These are phyloP conservation scores for Zaprionus camerounensis DNA, from an alignment of 1,140 invertebrate species.

Conservation along the genomic window DNA sequence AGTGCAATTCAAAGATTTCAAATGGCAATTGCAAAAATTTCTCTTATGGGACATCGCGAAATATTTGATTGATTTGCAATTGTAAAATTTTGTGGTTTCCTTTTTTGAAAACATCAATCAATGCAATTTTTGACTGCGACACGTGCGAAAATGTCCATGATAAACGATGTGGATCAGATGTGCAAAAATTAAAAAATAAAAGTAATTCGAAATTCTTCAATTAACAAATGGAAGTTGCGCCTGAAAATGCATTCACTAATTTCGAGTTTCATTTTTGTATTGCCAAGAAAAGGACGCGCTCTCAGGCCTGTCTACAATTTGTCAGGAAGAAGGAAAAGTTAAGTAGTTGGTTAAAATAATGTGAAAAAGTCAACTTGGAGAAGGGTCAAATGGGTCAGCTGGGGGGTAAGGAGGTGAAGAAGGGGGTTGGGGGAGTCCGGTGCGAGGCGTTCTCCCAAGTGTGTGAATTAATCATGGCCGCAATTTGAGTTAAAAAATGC, in stretches of 20 bases:
- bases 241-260: background rate
- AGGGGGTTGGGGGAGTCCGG: background rate
- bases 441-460: background rate
- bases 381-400: constrained; percentile 35
- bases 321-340: constrained; percentile 16
- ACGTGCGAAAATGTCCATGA: constrained; percentile 57
- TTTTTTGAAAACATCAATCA: constrained; percentile 51
- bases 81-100: constrained; percentile 20
- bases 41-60: constrained; percentile 27
- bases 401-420: background rate
- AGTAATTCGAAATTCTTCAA: constrained; percentile 39
- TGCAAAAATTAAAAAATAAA: constrained; percentile 13
- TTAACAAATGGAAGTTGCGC: constrained; percentile 40
- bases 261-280: constrained; percentile 1
- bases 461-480: constrained; percentile 72
- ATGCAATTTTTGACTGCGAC: constrained; percentile 42
- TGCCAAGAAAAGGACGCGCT: constrained; percentile 4
- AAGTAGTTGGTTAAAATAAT: constrained; percentile 31
- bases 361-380: constrained; percentile 7
- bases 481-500: constrained; percentile 77
- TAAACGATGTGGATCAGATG: constrained; percentile 61
- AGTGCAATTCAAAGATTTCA: constrained; percentile 14
- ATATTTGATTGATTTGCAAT: constrained; percentile 66
- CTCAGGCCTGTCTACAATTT: constrained; percentile 20
- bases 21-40: background rate